Conservation (phyloP, 1,140 invertebrate genomes). For the Glossosoma conforme region DNA sequence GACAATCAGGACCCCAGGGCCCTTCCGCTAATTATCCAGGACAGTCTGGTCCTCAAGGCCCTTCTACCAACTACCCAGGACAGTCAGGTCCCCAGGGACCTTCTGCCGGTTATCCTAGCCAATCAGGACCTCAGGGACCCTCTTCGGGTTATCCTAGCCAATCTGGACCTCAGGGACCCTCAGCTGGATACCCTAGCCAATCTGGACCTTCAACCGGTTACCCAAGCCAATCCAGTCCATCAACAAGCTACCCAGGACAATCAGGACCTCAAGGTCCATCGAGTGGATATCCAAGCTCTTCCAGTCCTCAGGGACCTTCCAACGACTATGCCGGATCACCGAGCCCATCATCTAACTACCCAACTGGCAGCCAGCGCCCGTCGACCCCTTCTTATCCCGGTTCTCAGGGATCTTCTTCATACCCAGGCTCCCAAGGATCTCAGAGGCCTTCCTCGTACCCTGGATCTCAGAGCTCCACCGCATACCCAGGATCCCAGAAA, state of each 20-base stretch:
- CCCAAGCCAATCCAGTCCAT: constrained; percentile 32
- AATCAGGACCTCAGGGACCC: constrained; percentile 33
- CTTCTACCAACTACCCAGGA: constrained; percentile 29
- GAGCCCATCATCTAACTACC: constrained; percentile 19
- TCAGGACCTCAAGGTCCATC: constrained; percentile 32
- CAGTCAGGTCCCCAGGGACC: constrained; percentile 35
- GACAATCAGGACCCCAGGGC: constrained; percentile 44
- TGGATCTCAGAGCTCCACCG: constrained; percentile 16
- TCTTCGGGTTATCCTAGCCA: constrained; percentile 33
- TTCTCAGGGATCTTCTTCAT: constrained; percentile 24
- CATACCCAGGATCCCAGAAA: constrained; percentile 29
- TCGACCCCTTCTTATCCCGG: constrained; percentile 19
- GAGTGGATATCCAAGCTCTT: constrained; percentile 31
- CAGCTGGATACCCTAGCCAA: constrained; percentile 26
- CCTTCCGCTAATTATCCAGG: constrained; percentile 52
- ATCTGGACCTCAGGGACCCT: constrained; percentile 29
- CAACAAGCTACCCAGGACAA: constrained; percentile 28
- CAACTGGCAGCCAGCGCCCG: constrained; percentile 5
- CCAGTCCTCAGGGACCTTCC: constrained; percentile 25
- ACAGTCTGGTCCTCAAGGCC: constrained; percentile 32
- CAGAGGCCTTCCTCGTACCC: constrained; percentile 21
- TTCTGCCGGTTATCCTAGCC: constrained; percentile 36
- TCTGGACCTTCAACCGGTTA: constrained; percentile 24
- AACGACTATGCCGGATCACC: constrained; percentile 26
- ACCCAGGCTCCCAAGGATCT: constrained; percentile 29